These are phyloP conservation scores for Therioaphis trifolii DNA, from an alignment of 2,888 invertebrate species.

Conservation along the genomic window DNA sequence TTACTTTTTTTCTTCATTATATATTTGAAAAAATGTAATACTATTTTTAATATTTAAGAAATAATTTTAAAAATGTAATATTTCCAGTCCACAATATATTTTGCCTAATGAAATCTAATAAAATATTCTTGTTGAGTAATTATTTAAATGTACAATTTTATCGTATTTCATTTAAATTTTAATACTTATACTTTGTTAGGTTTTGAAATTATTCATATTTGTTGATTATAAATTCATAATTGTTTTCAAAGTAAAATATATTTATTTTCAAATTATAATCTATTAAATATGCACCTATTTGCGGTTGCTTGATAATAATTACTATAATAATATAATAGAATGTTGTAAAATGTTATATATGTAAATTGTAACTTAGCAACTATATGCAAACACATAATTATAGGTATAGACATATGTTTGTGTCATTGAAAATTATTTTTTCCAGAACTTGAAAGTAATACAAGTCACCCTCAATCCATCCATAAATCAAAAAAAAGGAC, in stretches of 20 bases:
- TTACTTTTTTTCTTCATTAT: no score
- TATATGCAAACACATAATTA: not conserved
- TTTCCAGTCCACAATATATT: no score
- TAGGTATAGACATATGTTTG: not conserved
- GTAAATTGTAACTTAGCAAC: slow-evolving; percentile 47
- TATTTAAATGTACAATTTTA: no score
- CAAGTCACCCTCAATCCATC: slow-evolving; percentile 4
- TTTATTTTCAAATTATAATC: not conserved
- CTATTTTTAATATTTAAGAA: no score
- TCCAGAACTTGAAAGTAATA: slow-evolving; percentile 52
- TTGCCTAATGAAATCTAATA: no score
- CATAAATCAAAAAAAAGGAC: slow-evolving; percentile 48
- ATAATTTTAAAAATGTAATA: no score
- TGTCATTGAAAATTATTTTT: slow-evolving; percentile 1
- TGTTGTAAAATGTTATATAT: not conserved
- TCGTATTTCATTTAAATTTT: no score
- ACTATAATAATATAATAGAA: not conserved
- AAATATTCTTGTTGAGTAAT: not conserved
- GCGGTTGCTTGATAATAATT: not conserved
- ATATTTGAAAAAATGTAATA: not conserved
- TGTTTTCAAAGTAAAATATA: not conserved
- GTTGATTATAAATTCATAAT: not conserved
- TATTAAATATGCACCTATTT: not conserved
- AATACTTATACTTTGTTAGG: no score
- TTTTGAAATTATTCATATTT: not conserved